Evolutionary conservation across 2,888 invertebrate genomes (phyloP), one percentile per base, ranked within the genome.

Genomic region (Drosophila yooni): DNA sequence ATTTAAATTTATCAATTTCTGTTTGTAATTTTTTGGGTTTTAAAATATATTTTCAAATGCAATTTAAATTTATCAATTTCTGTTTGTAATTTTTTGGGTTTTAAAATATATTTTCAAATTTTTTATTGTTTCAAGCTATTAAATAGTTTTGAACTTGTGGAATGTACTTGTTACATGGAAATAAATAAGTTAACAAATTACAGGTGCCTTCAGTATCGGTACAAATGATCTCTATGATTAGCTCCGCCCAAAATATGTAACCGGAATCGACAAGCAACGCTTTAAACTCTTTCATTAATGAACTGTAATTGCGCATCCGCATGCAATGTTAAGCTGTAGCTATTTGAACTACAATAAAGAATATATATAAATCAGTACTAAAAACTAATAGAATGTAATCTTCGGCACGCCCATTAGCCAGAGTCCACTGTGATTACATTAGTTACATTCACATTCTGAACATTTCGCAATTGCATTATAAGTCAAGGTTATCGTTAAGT

Each of bases 161-260:
- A 21, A 21, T 34, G 5, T 34, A 13, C 34, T 13, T 34, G 1
- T 13, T 11, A 34, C 34, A 34, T 34, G 13, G 34, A 34, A 34
- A 34, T 34, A 34, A 34, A 34, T 34, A 34, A 34, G 13, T 4
- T 13, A 34, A 5, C 21, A 43, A 11, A 5, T 21, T 43, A 21
- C 21, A 43, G 11, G 43, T 43, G 21, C 5, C 43, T 21, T 43
- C n/a, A 3, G n/a, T 29, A 51, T 51, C 51, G 27, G 11, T n/a
- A 33, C 15, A 59, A 46, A 5, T 33, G 33, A 70, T 59, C 54
- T 63, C 8, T 5, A n/a, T 31, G 25, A 8, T 53, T 50, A 59
- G 43, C 63, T 60, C 70, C 87, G 57, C 82, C 87, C 53, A 61
- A 63, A 50, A 70, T 57, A 31, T 75, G 89, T 88, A 57, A 52